A percentile compares a stretch with the other conserved stretches of the same genome.
Conservation (phyloP, 2,797 vertebrate species). For the Ceryle rudis region DNA sequence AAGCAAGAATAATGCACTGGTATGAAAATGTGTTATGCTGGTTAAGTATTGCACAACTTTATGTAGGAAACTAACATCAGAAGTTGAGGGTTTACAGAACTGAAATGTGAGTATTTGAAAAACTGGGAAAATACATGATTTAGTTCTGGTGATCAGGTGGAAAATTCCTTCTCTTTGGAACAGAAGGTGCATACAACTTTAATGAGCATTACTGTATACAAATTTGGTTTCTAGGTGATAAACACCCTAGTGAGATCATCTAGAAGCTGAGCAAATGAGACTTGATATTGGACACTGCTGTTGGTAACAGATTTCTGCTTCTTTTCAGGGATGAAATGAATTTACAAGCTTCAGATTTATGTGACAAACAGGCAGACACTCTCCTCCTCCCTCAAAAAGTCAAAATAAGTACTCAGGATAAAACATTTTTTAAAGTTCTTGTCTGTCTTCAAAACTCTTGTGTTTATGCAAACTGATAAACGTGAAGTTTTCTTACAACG, state of each 20-base stretch:
- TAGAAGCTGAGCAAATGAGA: slow-evolving; percentile 34
- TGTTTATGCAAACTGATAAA: neutral
- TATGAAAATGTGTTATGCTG: neutral
- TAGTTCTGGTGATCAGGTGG: neutral
- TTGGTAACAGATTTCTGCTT: slow-evolving; percentile 46
- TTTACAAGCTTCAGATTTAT: slow-evolving; percentile 24
- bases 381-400: neutral
- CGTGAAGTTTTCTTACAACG: neutral
- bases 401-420: neutral
- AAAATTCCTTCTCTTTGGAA: slow-evolving; percentile 19
- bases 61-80: neutral
- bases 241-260: slow-evolving; percentile 27
- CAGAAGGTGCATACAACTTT: slow-evolving; percentile 42
- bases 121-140: neutral
- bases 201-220: slow-evolving; percentile 31
- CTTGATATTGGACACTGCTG: neutral
- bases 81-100: neutral
- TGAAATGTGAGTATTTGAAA: neutral
- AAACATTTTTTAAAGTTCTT: neutral
- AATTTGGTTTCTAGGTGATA: slow-evolving; percentile 29
- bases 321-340: slow-evolving; percentile 24
- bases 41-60: neutral
- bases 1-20: neutral
- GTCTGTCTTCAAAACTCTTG: neutral
- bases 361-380: neutral